Conservation (phyloP, 1,140 invertebrate genomes). For the Hylaeus volcanicus region DNA sequence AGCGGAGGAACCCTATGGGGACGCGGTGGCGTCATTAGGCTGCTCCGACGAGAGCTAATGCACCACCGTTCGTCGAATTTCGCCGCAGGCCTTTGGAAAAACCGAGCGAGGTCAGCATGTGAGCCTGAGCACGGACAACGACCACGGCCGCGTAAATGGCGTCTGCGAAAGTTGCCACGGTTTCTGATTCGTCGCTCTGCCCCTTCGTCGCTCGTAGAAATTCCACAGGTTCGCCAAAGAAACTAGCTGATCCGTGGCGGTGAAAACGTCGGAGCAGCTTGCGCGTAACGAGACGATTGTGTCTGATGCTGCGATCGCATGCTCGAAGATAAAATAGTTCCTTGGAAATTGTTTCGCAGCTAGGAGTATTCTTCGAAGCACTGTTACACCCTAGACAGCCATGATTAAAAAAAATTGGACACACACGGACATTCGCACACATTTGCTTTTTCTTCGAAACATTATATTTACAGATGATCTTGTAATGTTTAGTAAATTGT, state of each 20-base stretch:
- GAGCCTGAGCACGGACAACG: slow-evolving; percentile 56
- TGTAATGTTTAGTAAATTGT: too few species aligned
- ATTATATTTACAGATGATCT: too few species aligned
- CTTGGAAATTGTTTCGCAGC: slow-evolving; percentile 1
- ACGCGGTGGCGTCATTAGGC: slow-evolving; percentile 73
- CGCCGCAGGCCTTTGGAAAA: slow-evolving; percentile 66
- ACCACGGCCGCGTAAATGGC: slow-evolving; percentile 61
- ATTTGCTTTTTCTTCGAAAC: too few species aligned
- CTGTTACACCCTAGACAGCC: background rate
- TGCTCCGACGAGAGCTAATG: slow-evolving; percentile 70
- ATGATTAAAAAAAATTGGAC: too few species aligned
- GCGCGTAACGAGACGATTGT: slow-evolving; percentile 35
- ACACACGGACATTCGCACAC: too few species aligned
- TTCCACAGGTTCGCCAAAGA: slow-evolving; percentile 3
- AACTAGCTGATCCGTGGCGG: background rate
- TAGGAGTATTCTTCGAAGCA: background rate
- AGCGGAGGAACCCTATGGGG: slow-evolving; percentile 71
- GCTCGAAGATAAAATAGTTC: slow-evolving; percentile 7
- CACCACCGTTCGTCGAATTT: slow-evolving; percentile 68
- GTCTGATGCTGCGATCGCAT: slow-evolving; percentile 45
- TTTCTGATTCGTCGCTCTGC: slow-evolving; percentile 52
- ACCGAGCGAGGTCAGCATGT: slow-evolving; percentile 72
- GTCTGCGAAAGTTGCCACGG: slow-evolving; percentile 59
- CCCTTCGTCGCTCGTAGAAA: slow-evolving; percentile 21
- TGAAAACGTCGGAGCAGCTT: slow-evolving; percentile 6